Evolutionary conservation across 2,113 vertebrate species (phyloP).

Genomic region (Pterocles orientalis): DNA sequence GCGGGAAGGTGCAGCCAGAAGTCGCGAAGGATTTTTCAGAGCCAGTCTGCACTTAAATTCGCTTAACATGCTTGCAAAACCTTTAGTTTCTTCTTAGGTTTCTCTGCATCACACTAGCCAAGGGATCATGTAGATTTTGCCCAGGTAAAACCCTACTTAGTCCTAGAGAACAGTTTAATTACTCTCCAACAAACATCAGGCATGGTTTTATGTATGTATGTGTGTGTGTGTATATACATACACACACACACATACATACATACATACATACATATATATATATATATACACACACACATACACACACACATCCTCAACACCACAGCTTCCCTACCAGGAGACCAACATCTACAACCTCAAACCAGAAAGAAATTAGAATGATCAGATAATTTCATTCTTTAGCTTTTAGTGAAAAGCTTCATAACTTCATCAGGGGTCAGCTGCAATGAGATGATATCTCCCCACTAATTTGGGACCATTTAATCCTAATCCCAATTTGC

Average conservation of each 20-base stretch:
- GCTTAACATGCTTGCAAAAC: background rate
- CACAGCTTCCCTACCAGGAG: background rate
- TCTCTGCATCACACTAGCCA: background rate
- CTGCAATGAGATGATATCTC: background rate
- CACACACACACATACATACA: too few relatives aligned
- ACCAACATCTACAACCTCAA: background rate
- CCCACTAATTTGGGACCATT: background rate
- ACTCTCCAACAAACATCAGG: background rate
- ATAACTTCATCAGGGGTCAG: background rate
- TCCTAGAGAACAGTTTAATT: background rate
- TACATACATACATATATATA: background rate
- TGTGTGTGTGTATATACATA: too few relatives aligned
- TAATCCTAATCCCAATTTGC: background rate
- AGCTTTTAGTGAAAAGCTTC: background rate
- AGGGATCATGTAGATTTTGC: background rate
- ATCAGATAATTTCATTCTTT: background rate
- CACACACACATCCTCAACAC: background rate
- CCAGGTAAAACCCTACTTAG: background rate
- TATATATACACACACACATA: background rate
- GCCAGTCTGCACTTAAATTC: background rate
- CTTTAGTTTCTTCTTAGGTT: background rate
- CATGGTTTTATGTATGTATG: too few relatives aligned
- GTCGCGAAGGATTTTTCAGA: background rate
- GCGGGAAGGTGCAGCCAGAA: background rate
- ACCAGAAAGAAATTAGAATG: background rate